A percentile compares a stretch with the other conserved stretches of the same genome.
Conservation (phyloP, 2,888 invertebrate genomes). For the Meiosimyza decipiens region DNA sequence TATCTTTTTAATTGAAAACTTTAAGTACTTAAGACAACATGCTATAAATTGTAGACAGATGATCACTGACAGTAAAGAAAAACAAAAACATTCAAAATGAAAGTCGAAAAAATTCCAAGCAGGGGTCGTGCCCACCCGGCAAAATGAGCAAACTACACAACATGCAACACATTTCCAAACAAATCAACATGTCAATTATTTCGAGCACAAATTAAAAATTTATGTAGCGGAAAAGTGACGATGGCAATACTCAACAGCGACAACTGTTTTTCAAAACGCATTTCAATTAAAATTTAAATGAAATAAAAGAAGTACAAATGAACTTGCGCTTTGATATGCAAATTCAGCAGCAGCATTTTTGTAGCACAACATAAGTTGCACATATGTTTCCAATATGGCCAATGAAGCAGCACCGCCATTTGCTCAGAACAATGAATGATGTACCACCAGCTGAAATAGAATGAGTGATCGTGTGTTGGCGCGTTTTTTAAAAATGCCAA, state of each 20-base stretch:
- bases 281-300: slow-evolving; percentile 28
- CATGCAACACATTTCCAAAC: neutral
- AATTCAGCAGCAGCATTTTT: slow-evolving; percentile 48
- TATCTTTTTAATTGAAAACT: neutral
- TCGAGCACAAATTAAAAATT: slow-evolving; percentile 45
- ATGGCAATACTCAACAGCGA: slow-evolving; percentile 23
- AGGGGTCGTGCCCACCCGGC: neutral
- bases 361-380: slow-evolving; percentile 50
- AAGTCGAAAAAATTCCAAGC: neutral
- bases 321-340: slow-evolving; percentile 55
- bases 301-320: slow-evolving; percentile 1
- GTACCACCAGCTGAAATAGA: neutral
- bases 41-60: slow-evolving; percentile 3
- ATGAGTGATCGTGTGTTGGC: slow-evolving; percentile 23
- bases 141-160: too few relatives aligned
- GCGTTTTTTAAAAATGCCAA: slow-evolving; percentile 25
- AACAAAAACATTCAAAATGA: neutral
- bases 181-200: slow-evolving; percentile 27
- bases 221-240: slow-evolving; percentile 59
- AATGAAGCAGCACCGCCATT: slow-evolving; percentile 45
- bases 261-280: neutral
- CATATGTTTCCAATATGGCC: slow-evolving; percentile 60
- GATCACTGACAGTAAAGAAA: neutral
- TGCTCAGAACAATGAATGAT: neutral
- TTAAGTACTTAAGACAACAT: neutral